Evolutionary conservation across 1,140 invertebrate species (phyloP), one percentile per base, ranked within the genome.

Genomic region (Doryteuthis pealeii): DNA sequence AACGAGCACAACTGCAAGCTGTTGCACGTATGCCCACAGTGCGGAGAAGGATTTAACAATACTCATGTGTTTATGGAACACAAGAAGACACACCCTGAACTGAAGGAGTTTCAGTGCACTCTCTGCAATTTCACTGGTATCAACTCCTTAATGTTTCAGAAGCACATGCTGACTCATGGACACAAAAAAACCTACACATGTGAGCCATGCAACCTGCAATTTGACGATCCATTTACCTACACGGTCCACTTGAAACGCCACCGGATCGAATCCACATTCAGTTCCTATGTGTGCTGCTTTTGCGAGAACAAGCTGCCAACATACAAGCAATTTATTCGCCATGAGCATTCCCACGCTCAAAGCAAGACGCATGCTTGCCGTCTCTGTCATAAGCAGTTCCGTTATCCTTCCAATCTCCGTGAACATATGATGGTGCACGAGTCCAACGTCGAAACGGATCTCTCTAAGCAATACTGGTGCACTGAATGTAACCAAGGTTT

Each of bases 281-380:
- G 58, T 8, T 71, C 72, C 2, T 84, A 80, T 69, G 35, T 73
- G 8, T 85, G 84, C 71, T 83, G 84, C 43, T 84, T 83, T 71
- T 85, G 84, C 54, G 72, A 79, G 5, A 70, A 70, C 6, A 62
- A 49, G 6, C 73, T 82, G 12, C 62, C 74, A 18, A 77, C 76
- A 3, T 84, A 82, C 66, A 79, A 83, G 8, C 79, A 80, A 70
- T 84, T 83, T 68, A 73, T 83, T 28, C 65, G 76, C 14, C 84
- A 85, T 69, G 82, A 84, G 70, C 80, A 84, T 68, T 77, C 81
- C 14, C 84, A 85, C 72, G 79, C 79, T 1, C 82, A 83, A 45
- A 67, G 74, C 14, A 80, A 80, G 67, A 74, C 73, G 0, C 78
- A 82, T 74, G 75, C 79, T 0, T 83, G 83, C 70, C 74, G 30